Percentiles rank a stretch among this genome's conserved stretches.
Evolutionary conservation across 2,888 invertebrate species (phyloP).

Genomic region (Adelphocoris suturalis): DNA sequence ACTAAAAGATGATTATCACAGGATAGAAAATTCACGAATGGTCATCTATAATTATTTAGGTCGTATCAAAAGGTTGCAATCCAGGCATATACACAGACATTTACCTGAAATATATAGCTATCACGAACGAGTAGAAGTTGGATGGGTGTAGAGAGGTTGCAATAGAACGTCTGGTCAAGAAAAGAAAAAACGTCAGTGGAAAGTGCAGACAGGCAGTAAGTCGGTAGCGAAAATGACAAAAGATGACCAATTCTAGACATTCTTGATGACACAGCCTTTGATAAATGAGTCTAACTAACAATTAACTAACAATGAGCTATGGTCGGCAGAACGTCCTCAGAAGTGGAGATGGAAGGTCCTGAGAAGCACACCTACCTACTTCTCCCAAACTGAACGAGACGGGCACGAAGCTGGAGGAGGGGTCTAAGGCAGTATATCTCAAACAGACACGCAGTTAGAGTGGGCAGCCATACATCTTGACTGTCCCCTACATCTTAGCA

Average conservation of each 20-base stretch:
- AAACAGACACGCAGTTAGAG: slow-evolving; percentile 58
- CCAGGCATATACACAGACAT: too few species aligned
- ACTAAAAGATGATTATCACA: too few species aligned
- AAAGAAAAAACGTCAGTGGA: too few species aligned
- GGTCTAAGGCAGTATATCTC: slow-evolving; percentile 57
- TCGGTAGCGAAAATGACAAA: too few species aligned
- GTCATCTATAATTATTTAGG: too few species aligned
- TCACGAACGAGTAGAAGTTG: too few species aligned
- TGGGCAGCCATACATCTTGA: slow-evolving; percentile 60
- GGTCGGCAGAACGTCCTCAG: slow-evolving; percentile 24
- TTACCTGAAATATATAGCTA: too few species aligned
- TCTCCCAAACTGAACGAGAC: slow-evolving; percentile 31
- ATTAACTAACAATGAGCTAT: slow-evolving; percentile 37
- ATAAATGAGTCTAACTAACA: slow-evolving; percentile 18
- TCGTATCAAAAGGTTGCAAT: too few species aligned
- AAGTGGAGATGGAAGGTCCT: slow-evolving; percentile 46
- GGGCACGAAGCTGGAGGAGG: slow-evolving; percentile 20
- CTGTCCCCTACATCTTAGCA: slow-evolving; percentile 63
- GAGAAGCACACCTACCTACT: slow-evolving; percentile 23
- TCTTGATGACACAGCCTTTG: background rate
- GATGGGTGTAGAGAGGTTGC: too few species aligned
- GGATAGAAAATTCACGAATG: too few species aligned
- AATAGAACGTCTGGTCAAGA: too few species aligned
- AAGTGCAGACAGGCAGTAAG: too few species aligned
- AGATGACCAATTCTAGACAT: background rate